A percentile compares a stretch with the other conserved stretches of the same genome.
These are phyloP conservation scores for Xiphydria camelus DNA, from an alignment of 2,888 invertebrate species.

Conservation along the genomic window DNA sequence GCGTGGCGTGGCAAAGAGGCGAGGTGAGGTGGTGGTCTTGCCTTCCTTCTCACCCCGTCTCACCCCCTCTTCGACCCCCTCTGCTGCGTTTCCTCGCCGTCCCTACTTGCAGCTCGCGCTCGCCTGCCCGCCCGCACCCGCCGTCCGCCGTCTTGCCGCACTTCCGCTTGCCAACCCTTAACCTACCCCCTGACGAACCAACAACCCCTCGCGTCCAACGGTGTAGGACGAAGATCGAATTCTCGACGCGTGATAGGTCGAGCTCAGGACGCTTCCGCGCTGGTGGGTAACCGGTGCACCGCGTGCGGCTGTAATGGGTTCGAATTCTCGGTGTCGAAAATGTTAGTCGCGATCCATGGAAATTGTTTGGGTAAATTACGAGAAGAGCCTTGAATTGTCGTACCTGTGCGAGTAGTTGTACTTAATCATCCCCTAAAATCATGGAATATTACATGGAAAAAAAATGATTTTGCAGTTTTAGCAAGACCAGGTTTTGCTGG, in stretches of 20 bases:
- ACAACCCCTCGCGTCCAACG: slow-evolving; percentile 28
- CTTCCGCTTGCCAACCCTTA: slow-evolving; percentile 49
- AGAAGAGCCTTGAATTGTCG: too few species aligned
- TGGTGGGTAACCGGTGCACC: too few species aligned
- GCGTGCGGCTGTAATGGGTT: too few species aligned
- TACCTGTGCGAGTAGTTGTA: too few species aligned
- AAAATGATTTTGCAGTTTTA: too few species aligned
- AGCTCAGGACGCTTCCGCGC: too few species aligned
- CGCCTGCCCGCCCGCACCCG: slow-evolving; percentile 14
- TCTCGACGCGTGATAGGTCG: not conserved
- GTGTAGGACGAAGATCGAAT: slow-evolving; percentile 16
- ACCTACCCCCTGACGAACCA: slow-evolving; percentile 39
- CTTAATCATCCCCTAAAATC: too few species aligned
- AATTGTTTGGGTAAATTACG: too few species aligned
- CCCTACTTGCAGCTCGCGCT: slow-evolving; percentile 27
- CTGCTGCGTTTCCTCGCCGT: slow-evolving; percentile 24
- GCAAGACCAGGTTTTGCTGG: too few species aligned
- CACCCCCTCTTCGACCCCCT: slow-evolving; percentile 14
- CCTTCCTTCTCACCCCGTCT: slow-evolving; percentile 37
- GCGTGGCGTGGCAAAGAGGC: slow-evolving; percentile 56
- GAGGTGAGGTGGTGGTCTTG: slow-evolving; percentile 50
- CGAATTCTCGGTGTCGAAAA: too few species aligned
- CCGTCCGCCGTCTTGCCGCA: slow-evolving; percentile 42
- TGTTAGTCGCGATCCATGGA: too few species aligned
- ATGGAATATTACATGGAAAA: too few species aligned